A percentile compares a stretch with the other conserved stretches of the same genome.
These are phyloP conservation scores for Leptogaster cylindrica DNA, from an alignment of 2,888 invertebrate genomes.

Conservation along the genomic window DNA sequence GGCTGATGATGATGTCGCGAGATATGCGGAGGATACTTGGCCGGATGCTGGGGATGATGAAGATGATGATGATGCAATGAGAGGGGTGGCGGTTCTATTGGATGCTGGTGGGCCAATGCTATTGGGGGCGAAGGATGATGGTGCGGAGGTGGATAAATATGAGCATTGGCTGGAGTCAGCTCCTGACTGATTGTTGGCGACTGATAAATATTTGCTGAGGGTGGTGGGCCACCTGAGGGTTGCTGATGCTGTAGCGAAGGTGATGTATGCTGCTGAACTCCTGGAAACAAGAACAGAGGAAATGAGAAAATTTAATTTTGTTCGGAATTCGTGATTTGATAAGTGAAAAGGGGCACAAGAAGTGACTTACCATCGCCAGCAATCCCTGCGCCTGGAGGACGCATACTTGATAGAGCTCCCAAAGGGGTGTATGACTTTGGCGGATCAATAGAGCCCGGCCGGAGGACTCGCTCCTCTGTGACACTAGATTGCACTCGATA, in stretches of 20 bases:
- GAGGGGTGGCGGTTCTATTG: slow-evolving; percentile 33
- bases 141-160: slow-evolving; percentile 50
- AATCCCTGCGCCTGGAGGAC: slow-evolving; percentile 72
- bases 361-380: slow-evolving; percentile 44
- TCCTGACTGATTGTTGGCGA: slow-evolving; percentile 25
- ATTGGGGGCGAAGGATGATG: slow-evolving; percentile 52
- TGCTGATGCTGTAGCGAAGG: slow-evolving; percentile 35
- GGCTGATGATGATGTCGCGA: slow-evolving; percentile 49
- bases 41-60: slow-evolving; percentile 2
- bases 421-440: slow-evolving; percentile 81
- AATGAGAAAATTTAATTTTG: not conserved
- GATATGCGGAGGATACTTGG: slow-evolving; percentile 27
- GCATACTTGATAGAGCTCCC: slow-evolving; percentile 84
- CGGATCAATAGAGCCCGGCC: slow-evolving; percentile 59
- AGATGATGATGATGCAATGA: slow-evolving; percentile 47
- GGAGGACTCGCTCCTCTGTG: slow-evolving; percentile 84
- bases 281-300: too few species aligned
- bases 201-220: slow-evolving; percentile 50
- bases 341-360: too few species aligned
- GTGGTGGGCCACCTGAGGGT: slow-evolving; percentile 55
- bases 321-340: slow-evolving; percentile 13
- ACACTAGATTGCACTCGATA: slow-evolving; percentile 88
- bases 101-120: slow-evolving; percentile 46
- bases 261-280: slow-evolving; percentile 39
- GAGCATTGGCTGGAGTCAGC: slow-evolving; percentile 23